These are phyloP conservation scores for Arothron firmamentum DNA, from an alignment of 2,113 vertebrate species.

Conservation along the genomic window DNA sequence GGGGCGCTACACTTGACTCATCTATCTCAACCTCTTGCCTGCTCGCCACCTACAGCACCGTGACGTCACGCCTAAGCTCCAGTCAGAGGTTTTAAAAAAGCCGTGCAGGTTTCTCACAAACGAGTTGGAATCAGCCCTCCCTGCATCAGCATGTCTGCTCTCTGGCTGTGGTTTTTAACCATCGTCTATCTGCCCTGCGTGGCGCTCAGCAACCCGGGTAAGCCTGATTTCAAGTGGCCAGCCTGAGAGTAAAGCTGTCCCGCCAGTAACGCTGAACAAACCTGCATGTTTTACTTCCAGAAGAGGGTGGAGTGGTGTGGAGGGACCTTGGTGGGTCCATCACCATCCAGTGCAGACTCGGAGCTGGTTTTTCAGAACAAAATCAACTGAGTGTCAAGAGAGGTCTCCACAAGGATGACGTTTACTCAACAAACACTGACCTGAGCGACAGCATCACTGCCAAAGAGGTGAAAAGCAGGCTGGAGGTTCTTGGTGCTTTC, in stretches of 20 bases:
- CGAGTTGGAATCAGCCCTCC: accelerated
- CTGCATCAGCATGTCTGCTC: constrained; percentile 27
- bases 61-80: too few relatives aligned
- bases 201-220: constrained; percentile 21
- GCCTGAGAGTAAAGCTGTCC: not conserved
- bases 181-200: constrained; percentile 13
- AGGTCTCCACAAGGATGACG: accelerated
- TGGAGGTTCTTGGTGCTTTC: accelerated
- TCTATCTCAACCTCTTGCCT: too few relatives aligned
- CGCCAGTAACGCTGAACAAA: not conserved
- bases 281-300: not conserved
- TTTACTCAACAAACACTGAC: accelerated
- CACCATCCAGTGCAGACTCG: constrained; percentile 58
- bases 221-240: constrained; percentile 4
- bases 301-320: not conserved
- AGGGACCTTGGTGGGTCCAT: not conserved
- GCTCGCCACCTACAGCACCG: too few relatives aligned
- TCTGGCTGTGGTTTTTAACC: constrained; percentile 1
- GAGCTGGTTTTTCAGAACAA: accelerated
- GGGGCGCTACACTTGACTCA: too few relatives aligned
- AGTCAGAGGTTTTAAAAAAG: not conserved
- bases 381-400: accelerated
- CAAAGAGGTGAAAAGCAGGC: accelerated
- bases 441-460: accelerated
- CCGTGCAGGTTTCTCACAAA: not conserved